Evolutionary conservation across 2,888 invertebrate species (phyloP).

Genomic region (Eupithecia centaureata): DNA sequence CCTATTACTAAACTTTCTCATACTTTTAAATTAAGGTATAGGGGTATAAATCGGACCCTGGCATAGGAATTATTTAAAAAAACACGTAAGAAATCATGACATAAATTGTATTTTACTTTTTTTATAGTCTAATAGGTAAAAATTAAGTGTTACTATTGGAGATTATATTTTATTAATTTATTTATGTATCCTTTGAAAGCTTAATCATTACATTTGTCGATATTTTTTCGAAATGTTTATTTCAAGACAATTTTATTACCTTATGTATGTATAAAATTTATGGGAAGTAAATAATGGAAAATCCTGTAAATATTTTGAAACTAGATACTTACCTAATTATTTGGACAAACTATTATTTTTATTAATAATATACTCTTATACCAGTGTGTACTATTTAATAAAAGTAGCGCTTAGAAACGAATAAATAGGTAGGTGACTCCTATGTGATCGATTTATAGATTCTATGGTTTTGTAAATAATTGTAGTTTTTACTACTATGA

Average conservation of each 20-base stretch:
- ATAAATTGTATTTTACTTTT: background rate
- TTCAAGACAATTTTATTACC: background rate
- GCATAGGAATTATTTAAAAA: background rate
- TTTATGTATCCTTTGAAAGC: slow-evolving; percentile 5
- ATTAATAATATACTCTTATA: slow-evolving; percentile 7
- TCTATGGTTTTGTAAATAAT: slow-evolving; percentile 63
- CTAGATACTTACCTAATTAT: slow-evolving; percentile 3
- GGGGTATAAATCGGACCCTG: background rate
- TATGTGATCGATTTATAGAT: slow-evolving; percentile 64
- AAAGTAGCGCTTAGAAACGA: slow-evolving; percentile 47
- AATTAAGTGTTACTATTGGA: background rate
- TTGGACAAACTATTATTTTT: background rate
- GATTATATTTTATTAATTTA: slow-evolving; percentile 29
- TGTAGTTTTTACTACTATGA: slow-evolving; percentile 55
- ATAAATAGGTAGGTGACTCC: slow-evolving; percentile 53
- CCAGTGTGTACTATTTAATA: slow-evolving; percentile 19
- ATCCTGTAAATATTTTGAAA: background rate
- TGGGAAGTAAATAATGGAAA: background rate
- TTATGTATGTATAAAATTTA: no score
- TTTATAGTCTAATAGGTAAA: background rate
- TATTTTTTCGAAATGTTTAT: background rate
- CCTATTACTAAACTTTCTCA: no score
- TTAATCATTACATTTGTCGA: background rate
- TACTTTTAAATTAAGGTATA: no score
- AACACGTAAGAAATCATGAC: background rate